phyloP scores from a whole-genome alignment of 2,797 vertebrate genomes.

The Anguilla megastoma region DNA sequence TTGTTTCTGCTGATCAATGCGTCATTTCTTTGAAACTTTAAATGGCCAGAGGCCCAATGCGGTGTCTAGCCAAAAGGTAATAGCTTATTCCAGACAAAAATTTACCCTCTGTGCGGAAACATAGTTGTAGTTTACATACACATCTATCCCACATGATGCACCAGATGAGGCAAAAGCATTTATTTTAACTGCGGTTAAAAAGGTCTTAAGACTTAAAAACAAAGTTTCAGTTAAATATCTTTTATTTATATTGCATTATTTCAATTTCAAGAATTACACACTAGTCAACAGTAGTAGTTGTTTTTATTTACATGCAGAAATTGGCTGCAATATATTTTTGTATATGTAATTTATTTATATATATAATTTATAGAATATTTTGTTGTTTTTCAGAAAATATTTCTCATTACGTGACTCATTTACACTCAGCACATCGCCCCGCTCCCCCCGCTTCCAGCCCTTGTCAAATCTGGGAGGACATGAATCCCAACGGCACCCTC shows the following conservation, averaged over 20 bases:
- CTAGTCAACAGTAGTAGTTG: slow-evolving; percentile 81
- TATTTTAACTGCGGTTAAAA: slow-evolving; percentile 2
- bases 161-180: not conserved
- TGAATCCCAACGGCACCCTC: slow-evolving; percentile 74
- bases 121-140: not conserved
- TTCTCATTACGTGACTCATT: slow-evolving; percentile 80
- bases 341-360: slow-evolving; percentile 38
- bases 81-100: not conserved
- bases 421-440: slow-evolving; percentile 75
- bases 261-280: slow-evolving; percentile 83
- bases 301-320: slow-evolving; percentile 88
- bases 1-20: not conserved
- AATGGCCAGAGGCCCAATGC: not conserved
- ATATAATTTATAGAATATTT: slow-evolving; percentile 29
- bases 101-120: not conserved
- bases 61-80: not conserved
- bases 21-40: not conserved
- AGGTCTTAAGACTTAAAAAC: slow-evolving; percentile 52
- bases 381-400: slow-evolving; percentile 85
- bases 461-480: slow-evolving; percentile 77
- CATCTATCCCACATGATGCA: not conserved
- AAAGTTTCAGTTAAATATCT: slow-evolving; percentile 67
- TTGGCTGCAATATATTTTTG: slow-evolving; percentile 72
- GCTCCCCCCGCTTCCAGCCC: slow-evolving; percentile 74
- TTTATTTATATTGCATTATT: slow-evolving; percentile 80